A percentile compares a stretch with the other conserved stretches of the same genome.
These are phyloP conservation scores for Silurus asotus DNA, from an alignment of 2,113 vertebrate species.

Conservation along the genomic window DNA sequence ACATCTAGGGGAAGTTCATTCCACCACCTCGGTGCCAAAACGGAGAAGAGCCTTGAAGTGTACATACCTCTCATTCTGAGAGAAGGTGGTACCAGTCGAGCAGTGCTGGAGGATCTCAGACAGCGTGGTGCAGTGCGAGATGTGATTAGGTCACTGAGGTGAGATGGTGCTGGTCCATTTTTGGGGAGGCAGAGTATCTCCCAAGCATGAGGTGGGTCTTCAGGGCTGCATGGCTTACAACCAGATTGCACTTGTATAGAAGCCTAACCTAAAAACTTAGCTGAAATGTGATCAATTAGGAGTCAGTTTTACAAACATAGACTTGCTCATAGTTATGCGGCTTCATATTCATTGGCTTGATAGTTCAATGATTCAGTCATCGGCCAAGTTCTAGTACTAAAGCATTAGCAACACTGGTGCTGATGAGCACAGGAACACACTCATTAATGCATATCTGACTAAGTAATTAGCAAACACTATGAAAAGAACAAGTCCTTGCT, in stretches of 20 bases:
- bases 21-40: too few relatives aligned
- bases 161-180: too few relatives aligned
- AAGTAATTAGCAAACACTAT: neutral
- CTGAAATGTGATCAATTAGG: neutral
- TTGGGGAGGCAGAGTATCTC: neutral
- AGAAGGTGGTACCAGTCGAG: too few relatives aligned
- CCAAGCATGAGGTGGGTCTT: neutral
- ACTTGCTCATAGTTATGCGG: too few relatives aligned
- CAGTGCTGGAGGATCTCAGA: too few relatives aligned
- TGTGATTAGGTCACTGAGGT: too few relatives aligned
- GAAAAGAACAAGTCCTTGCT: neutral
- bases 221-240: neutral
- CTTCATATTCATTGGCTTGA: neutral
- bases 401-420: neutral
- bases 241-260: neutral
- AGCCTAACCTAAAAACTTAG: neutral
- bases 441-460: neutral
- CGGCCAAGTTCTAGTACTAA: too few relatives aligned
- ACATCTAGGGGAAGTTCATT: too few relatives aligned
- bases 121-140: too few relatives aligned
- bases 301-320: neutral
- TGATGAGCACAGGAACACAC: neutral
- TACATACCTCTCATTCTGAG: too few relatives aligned
- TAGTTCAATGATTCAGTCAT: neutral
- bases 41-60: too few relatives aligned